phyloP scores from a whole-genome alignment of 2,888 invertebrate species.

The Eupithecia exiguata region DNA sequence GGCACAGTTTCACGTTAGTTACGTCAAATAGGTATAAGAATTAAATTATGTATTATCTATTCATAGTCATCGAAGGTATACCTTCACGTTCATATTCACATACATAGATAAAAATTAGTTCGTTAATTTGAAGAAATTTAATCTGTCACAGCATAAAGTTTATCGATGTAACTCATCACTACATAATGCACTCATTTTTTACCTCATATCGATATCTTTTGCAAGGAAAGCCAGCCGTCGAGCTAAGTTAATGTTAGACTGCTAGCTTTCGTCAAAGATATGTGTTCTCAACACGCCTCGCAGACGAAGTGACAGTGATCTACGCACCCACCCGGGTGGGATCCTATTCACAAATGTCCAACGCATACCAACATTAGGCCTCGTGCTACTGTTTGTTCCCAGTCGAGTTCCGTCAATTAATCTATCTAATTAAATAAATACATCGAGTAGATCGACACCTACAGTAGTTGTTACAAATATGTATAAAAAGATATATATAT shows the following conservation, averaged over 20 bases:
- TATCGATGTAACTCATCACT: conserved; percentile 49
- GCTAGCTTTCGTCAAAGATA: conserved; percentile 62
- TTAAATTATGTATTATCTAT: conserved; percentile 68
- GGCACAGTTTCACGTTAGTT: conserved; percentile 84
- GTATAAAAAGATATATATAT: conserved; percentile 78
- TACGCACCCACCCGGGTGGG: conserved; percentile 9
- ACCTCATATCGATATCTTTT: conserved; percentile 57
- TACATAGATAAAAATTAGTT: conserved; percentile 41
- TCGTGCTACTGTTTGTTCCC: conserved; percentile 77
- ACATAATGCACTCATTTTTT: conserved; percentile 54
- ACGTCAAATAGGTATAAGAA: conserved; percentile 76
- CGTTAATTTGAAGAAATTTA: conserved; percentile 48
- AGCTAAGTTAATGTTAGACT: conserved; percentile 53
- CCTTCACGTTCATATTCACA: conserved; percentile 47
- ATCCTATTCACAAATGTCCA: conserved; percentile 47
- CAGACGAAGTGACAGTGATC: conserved; percentile 47
- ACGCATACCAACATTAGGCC: conserved; percentile 75
- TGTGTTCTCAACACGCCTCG: conserved; percentile 62
- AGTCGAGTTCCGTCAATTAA: conserved; percentile 77
- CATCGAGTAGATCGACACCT: conserved; percentile 71
- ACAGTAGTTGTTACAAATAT: conserved; percentile 78
- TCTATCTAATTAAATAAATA: conserved; percentile 81
- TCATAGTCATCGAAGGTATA: conserved; percentile 61
- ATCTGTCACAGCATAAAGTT: conserved; percentile 35
- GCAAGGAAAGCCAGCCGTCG: conserved; percentile 47